These are phyloP conservation scores for Batillaria attramentaria DNA, from an alignment of 1,140 invertebrate genomes.

Conservation along the genomic window DNA sequence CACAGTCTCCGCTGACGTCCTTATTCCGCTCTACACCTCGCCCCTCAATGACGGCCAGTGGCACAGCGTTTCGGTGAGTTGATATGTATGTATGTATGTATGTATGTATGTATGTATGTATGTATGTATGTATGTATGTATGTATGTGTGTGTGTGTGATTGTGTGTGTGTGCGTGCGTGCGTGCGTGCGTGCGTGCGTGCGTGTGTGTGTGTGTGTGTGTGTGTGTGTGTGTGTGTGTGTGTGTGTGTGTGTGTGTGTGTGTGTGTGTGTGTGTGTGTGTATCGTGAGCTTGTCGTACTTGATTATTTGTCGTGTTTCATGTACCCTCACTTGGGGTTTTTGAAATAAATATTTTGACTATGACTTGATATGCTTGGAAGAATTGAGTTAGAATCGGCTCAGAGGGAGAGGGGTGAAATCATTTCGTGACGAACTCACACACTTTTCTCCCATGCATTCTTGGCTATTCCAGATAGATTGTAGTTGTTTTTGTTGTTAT, in stretches of 20 bases:
- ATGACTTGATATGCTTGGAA: no score
- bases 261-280: neutral
- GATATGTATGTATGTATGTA: neutral
- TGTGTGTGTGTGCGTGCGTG: conserved; percentile 2
- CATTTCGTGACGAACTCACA: no score
- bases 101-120: neutral
- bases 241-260: neutral
- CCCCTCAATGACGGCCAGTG: conserved; percentile 37
- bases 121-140: neutral
- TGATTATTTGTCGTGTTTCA: no score
- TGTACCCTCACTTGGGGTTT: no score
- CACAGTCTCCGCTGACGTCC: conserved; percentile 31
- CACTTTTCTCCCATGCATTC: no score
- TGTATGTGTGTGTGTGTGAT: conserved; percentile 11
- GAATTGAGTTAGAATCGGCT: no score
- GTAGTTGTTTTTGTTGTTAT: no score
- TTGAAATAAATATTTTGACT: no score
- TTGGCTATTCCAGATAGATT: no score
- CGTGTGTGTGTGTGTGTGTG: neutral
- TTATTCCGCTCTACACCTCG: conserved; percentile 23
- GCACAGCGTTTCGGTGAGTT: conserved; percentile 33
- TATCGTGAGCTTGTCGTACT: no score
- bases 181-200: neutral
- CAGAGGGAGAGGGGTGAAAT: no score
- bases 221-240: neutral